Conservation (phyloP, 1,140 invertebrate species). For the Batillaria attramentaria region DNA sequence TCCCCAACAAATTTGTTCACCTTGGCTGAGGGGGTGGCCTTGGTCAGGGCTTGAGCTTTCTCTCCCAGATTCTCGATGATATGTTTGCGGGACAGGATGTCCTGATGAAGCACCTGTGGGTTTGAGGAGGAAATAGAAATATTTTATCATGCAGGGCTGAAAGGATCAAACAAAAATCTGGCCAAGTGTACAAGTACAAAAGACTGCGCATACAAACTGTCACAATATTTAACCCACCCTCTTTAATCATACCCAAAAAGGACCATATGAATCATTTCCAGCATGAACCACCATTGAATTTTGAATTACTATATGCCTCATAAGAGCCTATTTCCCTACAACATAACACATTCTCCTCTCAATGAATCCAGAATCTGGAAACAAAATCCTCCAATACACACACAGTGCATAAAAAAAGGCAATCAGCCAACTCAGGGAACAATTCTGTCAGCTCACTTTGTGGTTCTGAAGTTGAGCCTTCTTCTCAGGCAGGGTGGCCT, state of each 20-base stretch:
- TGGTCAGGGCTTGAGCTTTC: slow-evolving; percentile 90
- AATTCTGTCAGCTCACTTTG: slow-evolving; percentile 80
- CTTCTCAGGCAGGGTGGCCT: slow-evolving; percentile 93
- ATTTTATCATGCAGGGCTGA: too few relatives aligned
- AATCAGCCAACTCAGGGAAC: background rate
- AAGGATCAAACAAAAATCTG: too few relatives aligned
- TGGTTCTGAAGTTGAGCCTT: slow-evolving; percentile 94
- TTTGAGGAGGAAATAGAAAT: too few relatives aligned
- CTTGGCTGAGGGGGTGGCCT: slow-evolving; percentile 69
- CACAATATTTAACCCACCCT: too few relatives aligned
- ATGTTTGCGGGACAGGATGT: slow-evolving; percentile 92
- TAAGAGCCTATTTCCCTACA: background rate
- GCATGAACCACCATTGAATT: too few relatives aligned
- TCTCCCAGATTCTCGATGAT: slow-evolving; percentile 92
- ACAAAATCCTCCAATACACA: background rate
- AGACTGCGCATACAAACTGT: too few relatives aligned
- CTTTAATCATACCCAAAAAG: too few relatives aligned
- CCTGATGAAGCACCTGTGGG: slow-evolving; percentile 86
- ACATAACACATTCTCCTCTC: slow-evolving; percentile 4
- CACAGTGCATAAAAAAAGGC: slow-evolving; percentile 13
- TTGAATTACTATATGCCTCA: too few relatives aligned
- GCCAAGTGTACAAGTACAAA: too few relatives aligned
- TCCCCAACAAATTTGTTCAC: slow-evolving; percentile 88
- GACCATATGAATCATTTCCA: too few relatives aligned
- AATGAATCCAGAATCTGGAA: too few relatives aligned